Evolutionary conservation across 92 coral and sea anemone genomes (phyloP), one percentile per base, ranked within the genome.

Genomic region (Bergia sp.): DNA sequence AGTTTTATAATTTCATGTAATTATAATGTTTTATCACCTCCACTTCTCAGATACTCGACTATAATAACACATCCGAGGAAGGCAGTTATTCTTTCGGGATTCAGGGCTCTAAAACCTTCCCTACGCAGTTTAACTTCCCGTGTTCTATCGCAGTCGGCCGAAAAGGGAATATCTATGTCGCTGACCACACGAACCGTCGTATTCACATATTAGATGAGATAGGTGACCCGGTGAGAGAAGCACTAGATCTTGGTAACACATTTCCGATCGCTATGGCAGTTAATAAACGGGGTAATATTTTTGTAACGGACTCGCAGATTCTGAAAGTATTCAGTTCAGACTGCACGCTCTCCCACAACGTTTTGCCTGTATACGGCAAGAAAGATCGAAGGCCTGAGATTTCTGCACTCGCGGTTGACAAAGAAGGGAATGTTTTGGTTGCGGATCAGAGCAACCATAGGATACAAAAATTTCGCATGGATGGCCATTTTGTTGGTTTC

Each of bases 301-400:
- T 96, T 89, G 86, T 92, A 10, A 92, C 96, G 4, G 97, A 96
- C 86, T 92, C 96, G 7, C 95, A 91, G 83, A 91, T 96, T 69
- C 92, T 96, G 37, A 96, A 94, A 73, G 99, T 94, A 79, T 96
- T 92, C 81, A 95, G 97, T 72, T 92, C 99, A 3, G 93, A 95
- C 66, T 97, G 99, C 39, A 88, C 79, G 76, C 86, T 95, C 12
- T 91, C 95, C 3, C 93, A 93, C 55, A 92, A 95, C 76, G 94
- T 96, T 83, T 92, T 96, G 73, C 99, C 99, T 3, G 88, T 96
- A 40, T 96, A 91, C 89, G 93, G 93, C 38, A 94, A 90, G 73
- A 90, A 61, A 53, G 99, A 96, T 88, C 61, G 85, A 44, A 90
- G 96, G 21, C 99, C 99, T 49, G 90, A 91, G 82, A 95, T 96